Conservation (phyloP, 2,888 invertebrate genomes). For the Rotaria socialis region DNA sequence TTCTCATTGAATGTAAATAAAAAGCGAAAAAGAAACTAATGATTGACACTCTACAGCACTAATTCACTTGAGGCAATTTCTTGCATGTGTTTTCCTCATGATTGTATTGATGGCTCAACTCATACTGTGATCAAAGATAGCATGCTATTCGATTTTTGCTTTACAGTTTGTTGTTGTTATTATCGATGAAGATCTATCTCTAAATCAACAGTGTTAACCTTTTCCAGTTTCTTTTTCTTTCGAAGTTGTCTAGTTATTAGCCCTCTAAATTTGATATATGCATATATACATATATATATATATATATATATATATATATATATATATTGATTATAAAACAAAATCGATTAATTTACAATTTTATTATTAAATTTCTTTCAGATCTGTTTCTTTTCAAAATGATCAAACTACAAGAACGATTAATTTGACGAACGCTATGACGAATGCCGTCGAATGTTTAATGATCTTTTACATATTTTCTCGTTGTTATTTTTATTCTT, state of each 20-base stretch:
- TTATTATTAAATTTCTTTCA: too few relatives aligned
- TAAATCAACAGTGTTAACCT: background rate
- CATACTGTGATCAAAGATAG: conserved; percentile 6
- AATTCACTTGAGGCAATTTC: conserved; percentile 7
- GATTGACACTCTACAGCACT: background rate
- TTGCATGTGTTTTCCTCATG: background rate
- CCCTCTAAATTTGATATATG: background rate
- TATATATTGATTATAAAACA: too few relatives aligned
- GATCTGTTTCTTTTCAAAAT: background rate
- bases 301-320: too few relatives aligned
- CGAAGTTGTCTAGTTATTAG: background rate
- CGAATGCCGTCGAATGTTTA: background rate
- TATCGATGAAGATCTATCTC: background rate
- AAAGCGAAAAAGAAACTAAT: background rate
- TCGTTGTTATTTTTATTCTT: background rate
- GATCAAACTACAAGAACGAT: background rate
- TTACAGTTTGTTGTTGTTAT: background rate
- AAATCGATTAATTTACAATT: background rate
- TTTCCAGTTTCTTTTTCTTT: background rate
- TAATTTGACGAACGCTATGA: background rate
- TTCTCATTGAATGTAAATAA: background rate
- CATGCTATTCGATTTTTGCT: background rate
- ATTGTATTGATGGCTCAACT: background rate
- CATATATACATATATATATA: too few relatives aligned
- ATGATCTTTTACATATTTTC: background rate